These are phyloP conservation scores for Dipodomys stephensi DNA, from an alignment of 2,113 vertebrate genomes.

Conservation along the genomic window DNA sequence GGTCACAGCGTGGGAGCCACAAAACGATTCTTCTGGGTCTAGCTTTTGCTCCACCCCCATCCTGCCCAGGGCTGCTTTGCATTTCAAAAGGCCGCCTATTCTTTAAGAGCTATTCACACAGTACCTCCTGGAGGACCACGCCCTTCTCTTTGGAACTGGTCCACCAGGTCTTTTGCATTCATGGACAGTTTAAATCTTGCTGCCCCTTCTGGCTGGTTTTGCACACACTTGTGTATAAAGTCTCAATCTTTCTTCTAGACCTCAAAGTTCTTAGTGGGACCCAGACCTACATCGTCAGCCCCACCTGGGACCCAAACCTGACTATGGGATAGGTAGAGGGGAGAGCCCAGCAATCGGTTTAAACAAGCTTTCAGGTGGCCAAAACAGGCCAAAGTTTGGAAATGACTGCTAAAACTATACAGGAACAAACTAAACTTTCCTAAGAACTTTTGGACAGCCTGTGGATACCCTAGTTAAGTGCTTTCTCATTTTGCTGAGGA, in stretches of 20 bases:
- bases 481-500: background rate
- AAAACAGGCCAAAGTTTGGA: background rate
- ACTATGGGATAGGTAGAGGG: background rate
- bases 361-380: background rate
- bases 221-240: background rate
- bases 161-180: conserved; percentile 42
- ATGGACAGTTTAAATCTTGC: conserved; percentile 10
- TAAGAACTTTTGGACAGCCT: background rate
- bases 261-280: background rate
- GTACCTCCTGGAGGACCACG: conserved; percentile 40
- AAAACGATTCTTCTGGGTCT: conserved; percentile 55
- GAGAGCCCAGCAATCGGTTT: background rate
- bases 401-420: background rate
- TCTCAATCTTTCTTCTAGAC: background rate
- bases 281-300: background rate
- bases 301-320: background rate
- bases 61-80: conserved; percentile 70
- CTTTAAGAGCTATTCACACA: conserved; percentile 42
- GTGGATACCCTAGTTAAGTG: background rate
- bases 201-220: background rate
- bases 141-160: conserved; percentile 61
- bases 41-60: conserved; percentile 21
- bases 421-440: background rate
- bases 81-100: conserved; percentile 71
- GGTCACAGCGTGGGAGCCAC: conserved; percentile 65